phyloP scores from a whole-genome alignment of 1,140 invertebrate species.

The Planococcus citri region DNA sequence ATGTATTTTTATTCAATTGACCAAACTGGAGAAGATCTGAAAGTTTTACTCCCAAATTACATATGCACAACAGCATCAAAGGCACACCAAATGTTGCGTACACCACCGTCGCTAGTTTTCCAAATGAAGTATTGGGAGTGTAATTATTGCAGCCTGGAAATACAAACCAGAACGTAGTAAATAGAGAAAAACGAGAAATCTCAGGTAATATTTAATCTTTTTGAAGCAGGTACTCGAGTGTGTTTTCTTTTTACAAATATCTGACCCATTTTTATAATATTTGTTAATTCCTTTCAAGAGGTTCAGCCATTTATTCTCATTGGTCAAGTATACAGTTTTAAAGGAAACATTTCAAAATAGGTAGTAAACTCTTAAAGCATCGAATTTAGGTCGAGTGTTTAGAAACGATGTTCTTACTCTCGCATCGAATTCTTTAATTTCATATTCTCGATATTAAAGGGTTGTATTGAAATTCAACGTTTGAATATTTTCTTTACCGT shows the following conservation, averaged over 20 bases:
- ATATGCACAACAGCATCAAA: constrained; percentile 71
- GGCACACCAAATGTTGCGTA: constrained; percentile 77
- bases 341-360: neutral
- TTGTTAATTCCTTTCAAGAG: neutral
- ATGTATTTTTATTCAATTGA: neutral
- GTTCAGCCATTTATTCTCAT: too few relatives aligned
- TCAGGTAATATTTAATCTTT: too few relatives aligned
- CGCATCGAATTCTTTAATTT: too few relatives aligned
- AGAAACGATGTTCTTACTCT: too few relatives aligned
- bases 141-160: constrained; percentile 63
- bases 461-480: neutral
- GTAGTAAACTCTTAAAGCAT: neutral
- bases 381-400: constrained; percentile 1
- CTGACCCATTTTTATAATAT: constrained; percentile 22
- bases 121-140: constrained; percentile 57
- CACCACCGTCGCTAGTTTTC: constrained; percentile 71
- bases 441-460: too few relatives aligned
- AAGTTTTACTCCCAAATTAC: constrained; percentile 67
- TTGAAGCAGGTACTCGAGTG: too few relatives aligned
- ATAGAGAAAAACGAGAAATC: too few relatives aligned
- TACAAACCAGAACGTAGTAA: too few relatives aligned
- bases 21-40: constrained; percentile 55
- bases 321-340: too few relatives aligned
- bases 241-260: too few relatives aligned
- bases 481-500: too few relatives aligned